Percentiles rank a stretch among this genome's conserved stretches.
Conservation (phyloP, 2,888 invertebrate genomes). For the Villa cingulata region DNA sequence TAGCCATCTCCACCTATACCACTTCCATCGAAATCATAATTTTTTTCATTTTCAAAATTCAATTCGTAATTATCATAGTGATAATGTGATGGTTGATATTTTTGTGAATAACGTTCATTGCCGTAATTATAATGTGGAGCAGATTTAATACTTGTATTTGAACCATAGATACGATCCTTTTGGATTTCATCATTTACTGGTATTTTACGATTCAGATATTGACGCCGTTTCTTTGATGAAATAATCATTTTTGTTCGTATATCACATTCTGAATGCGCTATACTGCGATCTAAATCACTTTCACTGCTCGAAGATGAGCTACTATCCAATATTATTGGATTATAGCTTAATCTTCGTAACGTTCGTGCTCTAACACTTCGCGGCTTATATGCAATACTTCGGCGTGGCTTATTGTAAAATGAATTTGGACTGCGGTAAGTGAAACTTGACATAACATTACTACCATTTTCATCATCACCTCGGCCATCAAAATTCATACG, state of each 20-base stretch:
- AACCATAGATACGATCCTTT: conserved; percentile 34
- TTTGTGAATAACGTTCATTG: conserved; percentile 12
- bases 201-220: conserved; percentile 29
- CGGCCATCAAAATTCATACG: conserved; percentile 9
- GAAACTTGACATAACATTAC: conserved; percentile 9
- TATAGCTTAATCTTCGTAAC: conserved; percentile 41
- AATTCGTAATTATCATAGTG: conserved; percentile 1
- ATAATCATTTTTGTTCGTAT: conserved; percentile 32
- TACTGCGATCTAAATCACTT: conserved; percentile 31
- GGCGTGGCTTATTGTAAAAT: conserved; percentile 16
- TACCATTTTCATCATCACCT: conserved; percentile 11
- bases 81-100: conserved; percentile 15
- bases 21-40: conserved; percentile 32
- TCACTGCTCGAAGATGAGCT: conserved; percentile 43
- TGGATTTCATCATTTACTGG: conserved; percentile 18
- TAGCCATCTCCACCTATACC: conserved; percentile 29
- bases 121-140: conserved; percentile 36
- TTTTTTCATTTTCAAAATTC: conserved; percentile 27
- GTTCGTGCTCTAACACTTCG: conserved; percentile 43
- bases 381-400: conserved; percentile 25
- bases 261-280: conserved; percentile 44
- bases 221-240: conserved; percentile 25
- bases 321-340: conserved; percentile 41
- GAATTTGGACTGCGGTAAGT: conserved; percentile 15
- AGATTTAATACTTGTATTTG: conserved; percentile 38